Evolutionary conservation across 2,888 invertebrate species (phyloP).

Genomic region (Cylindroiulus punctatus): DNA sequence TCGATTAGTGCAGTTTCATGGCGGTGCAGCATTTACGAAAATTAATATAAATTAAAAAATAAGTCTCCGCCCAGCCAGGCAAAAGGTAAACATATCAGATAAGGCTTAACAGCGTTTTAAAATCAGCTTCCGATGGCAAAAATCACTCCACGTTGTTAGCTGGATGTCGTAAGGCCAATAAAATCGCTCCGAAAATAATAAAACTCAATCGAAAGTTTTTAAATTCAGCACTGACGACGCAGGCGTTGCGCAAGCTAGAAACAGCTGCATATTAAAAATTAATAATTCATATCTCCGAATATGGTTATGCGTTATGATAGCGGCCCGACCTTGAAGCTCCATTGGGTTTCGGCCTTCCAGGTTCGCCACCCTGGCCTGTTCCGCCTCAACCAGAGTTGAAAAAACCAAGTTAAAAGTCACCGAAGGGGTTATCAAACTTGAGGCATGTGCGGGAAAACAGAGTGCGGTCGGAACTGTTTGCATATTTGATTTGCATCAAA

Average conservation of each 20-base stretch:
- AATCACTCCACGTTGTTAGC: background rate
- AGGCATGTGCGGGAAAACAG: background rate
- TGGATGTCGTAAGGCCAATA: background rate
- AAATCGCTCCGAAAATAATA: background rate
- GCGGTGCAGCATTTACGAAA: too few species aligned
- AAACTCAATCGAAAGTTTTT: background rate
- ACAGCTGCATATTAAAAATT: slow-evolving; percentile 31
- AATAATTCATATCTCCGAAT: background rate
- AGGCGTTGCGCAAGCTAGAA: background rate
- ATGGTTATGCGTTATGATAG: background rate
- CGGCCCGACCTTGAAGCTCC: background rate
- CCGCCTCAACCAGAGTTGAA: slow-evolving; percentile 22
- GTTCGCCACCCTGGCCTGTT: slow-evolving; percentile 26
- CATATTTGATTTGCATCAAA: slow-evolving; percentile 53
- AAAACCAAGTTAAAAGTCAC: background rate
- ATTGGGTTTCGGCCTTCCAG: slow-evolving; percentile 3
- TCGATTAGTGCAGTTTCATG: too few species aligned
- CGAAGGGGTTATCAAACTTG: slow-evolving; percentile 43
- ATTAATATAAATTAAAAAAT: too few species aligned
- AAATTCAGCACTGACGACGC: background rate
- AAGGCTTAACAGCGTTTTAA: background rate
- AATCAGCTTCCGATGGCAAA: background rate
- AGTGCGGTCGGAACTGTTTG: slow-evolving; percentile 46
- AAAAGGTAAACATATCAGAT: too few species aligned
- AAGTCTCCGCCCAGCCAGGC: too few species aligned